Evolutionary conservation across 2,797 vertebrate genomes (phyloP).

Genomic region (Rhinella marina): DNA sequence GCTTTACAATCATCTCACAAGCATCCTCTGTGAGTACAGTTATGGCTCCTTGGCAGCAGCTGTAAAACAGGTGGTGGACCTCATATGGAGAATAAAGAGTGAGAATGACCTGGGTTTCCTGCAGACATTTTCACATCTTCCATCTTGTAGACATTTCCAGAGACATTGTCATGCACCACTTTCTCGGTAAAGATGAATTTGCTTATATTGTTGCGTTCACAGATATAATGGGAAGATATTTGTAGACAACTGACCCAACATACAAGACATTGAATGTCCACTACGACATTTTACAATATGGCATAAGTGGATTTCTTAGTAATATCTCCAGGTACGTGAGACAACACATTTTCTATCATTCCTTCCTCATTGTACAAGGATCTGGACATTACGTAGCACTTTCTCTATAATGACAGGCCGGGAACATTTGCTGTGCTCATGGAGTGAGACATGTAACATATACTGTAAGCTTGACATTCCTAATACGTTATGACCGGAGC

Average conservation of each 20-base stretch:
- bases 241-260: not conserved
- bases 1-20: no score
- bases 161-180: no score
- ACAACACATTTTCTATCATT: not conserved
- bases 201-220: not conserved
- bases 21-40: no score
- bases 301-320: not conserved
- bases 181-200: no score
- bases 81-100: no score
- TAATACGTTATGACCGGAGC: constrained; percentile 34
- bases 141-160: no score
- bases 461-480: constrained; percentile 24
- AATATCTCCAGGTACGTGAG: not conserved
- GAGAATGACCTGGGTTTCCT: no score
- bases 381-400: not conserved
- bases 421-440: not conserved
- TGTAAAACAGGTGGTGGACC: no score
- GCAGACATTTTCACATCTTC: no score
- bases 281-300: not conserved
- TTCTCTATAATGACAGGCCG: constrained; percentile 30
- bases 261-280: not conserved
- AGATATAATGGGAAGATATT: not conserved
- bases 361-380: not conserved
- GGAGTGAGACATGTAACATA: constrained; percentile 25
- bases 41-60: no score